A percentile compares a stretch with the other conserved stretches of the same genome.
Evolutionary conservation across 2,113 vertebrate species (phyloP).

Genomic region (Papio anubis): DNA sequence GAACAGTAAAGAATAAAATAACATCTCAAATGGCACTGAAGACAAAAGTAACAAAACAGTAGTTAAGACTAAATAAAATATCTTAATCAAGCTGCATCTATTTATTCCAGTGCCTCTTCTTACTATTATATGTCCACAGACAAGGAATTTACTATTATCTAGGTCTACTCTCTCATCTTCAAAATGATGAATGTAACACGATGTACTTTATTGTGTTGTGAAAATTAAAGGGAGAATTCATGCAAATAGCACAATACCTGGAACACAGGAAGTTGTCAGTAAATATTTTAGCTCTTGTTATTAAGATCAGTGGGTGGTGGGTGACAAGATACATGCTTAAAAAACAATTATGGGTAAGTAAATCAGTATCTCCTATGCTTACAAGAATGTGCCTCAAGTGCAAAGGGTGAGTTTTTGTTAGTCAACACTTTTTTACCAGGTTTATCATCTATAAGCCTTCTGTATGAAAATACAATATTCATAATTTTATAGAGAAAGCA

Average conservation of each 20-base stretch:
- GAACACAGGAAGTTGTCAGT: background rate
- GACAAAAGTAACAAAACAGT: background rate
- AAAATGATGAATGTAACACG: background rate
- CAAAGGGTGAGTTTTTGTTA: conserved; percentile 18
- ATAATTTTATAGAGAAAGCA: conserved; percentile 67
- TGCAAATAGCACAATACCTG: background rate
- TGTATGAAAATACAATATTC: conserved; percentile 9
- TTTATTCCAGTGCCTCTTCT: background rate
- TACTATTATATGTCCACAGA: background rate
- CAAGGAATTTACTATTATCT: background rate
- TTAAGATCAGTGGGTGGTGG: background rate
- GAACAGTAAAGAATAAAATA: background rate
- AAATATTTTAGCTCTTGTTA: background rate
- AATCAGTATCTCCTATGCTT: background rate
- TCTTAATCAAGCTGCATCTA: background rate
- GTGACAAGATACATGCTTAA: background rate
- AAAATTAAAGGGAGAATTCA: background rate
- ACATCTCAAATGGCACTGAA: background rate
- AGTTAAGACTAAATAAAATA: background rate
- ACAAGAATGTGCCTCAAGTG: background rate
- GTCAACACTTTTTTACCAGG: background rate
- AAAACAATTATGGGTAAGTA: background rate
- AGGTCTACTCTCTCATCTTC: background rate
- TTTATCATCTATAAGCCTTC: background rate
- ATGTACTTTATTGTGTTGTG: background rate